Evolutionary conservation across 2,113 vertebrate species (phyloP), one percentile per base, ranked within the genome.

Genomic region (Tonatia bakeri): DNA sequence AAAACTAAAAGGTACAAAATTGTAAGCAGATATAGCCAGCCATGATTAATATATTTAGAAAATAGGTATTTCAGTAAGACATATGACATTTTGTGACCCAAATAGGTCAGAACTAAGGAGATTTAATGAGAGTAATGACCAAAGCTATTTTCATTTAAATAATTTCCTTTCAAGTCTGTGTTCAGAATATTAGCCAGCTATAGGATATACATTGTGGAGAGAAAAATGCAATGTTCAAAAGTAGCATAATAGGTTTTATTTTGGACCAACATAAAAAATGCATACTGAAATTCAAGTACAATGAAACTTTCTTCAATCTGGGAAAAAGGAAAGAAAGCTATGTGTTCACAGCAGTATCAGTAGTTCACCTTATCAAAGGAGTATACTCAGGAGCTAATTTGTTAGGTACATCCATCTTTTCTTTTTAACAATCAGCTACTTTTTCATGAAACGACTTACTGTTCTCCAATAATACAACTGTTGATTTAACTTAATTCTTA

Each of bases 401-500:
- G 36, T 88, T 59, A 88, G 38, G 14, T 28, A 28, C 0, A 79
- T 40, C 40, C 7, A 7, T 61, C 9, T 52, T 10, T 84, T 90
- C n/a, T 45, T 67, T 38, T 95, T 69, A 70, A 40, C 33, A 77
- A 43, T 92, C 82, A 92, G 26, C 47, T 72, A 17, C 3, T 40
- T 94, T 86, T 93, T 59, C 67, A 75, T 67, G n/a, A 93, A 59
- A 69, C 50, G 50, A 84, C 11, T 77, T 92, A 92, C 3, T 43
- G 4, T 87, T 59, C 11, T 90, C 40, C 79, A 19, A 69, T 31
- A 97, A 67, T 54, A 43, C 24, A 93, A 33, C 11, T 56, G 19
- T n/a, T 92, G 31, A 92, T 73, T 96, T 96, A 64, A 28, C 20
- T 84, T 65, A 80, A 87, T 79, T 96, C 50, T 64, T 52, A 17